These are phyloP conservation scores for Heliconius melpomene DNA, from an alignment of 1,140 invertebrate species.

Conservation along the genomic window DNA sequence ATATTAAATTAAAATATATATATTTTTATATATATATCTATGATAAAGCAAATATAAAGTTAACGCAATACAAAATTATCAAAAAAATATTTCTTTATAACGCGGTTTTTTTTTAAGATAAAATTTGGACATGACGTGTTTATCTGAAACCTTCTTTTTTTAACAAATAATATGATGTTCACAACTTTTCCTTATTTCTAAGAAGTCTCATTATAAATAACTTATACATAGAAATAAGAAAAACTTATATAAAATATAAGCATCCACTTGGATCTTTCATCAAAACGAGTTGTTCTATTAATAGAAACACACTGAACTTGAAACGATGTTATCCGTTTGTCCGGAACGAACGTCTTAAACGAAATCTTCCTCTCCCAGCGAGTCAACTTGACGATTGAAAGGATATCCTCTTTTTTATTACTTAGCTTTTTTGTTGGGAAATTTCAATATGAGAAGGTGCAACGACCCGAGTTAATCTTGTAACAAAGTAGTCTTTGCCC, in stretches of 20 bases:
- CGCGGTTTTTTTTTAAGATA: too few relatives aligned
- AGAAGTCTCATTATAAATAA: too few relatives aligned
- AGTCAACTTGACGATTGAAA: neutral
- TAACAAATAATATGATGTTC: too few relatives aligned
- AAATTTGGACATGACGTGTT: too few relatives aligned
- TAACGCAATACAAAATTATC: too few relatives aligned
- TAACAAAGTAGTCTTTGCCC: neutral
- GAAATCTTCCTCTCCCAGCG: neutral
- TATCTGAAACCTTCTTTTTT: too few relatives aligned
- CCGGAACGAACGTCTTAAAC: slow-evolving; percentile 5
- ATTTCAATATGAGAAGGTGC: neutral
- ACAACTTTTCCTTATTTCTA: too few relatives aligned
- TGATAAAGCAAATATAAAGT: too few relatives aligned
- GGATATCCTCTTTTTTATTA: slow-evolving; percentile 6
- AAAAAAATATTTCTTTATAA: too few relatives aligned
- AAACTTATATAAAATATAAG: neutral
- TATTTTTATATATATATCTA: too few relatives aligned
- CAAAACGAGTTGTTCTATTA: neutral
- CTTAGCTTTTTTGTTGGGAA: neutral
- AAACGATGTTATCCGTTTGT: slow-evolving; percentile 6
- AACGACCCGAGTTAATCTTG: neutral
- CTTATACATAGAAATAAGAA: too few relatives aligned
- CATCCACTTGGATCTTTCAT: neutral
- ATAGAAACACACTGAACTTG: neutral
- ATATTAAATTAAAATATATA: too few relatives aligned